Base-by-base conservation (phyloP, 35 echinoderm and acorn worm species). In the Heliocidaris erythrogramma region DNA sequence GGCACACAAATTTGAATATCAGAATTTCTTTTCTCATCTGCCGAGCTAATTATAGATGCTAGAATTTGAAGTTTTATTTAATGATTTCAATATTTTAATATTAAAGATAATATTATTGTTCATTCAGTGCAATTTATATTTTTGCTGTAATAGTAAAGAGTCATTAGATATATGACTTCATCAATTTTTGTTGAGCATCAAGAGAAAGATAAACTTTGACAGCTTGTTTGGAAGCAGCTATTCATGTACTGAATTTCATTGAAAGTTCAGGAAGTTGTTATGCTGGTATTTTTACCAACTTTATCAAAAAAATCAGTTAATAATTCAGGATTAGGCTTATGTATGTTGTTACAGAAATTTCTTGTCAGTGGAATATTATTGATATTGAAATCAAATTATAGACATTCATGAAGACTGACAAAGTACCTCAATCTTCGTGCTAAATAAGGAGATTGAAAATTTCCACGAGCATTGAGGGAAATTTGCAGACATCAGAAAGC, bases 381-480 rank as follows among this genome's bases (percentile, higher is more conserved):
- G 27, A 24, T 78, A 78, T 27, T 78, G 65, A 78, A 24, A 78
- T 78, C 14, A 29, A 24, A n/a, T 78, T 27, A 27, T 78, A 78
- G 65, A 78, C 65, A 78, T 78, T 78, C 65, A 78, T 18, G 65
- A n/a, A 78, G 18, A 78, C 65, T 21, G 65, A 78, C 65, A 78
- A 78, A 78, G 65, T 78, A 27, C 21, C 65, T 21, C 7, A 27
- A n/a, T 78, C 65, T 78, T 78, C 65, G 30, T 89, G 87, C 16
- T 89, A 17, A 48, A 89, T 18, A 32, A 89, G 87, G 87, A 89
- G 87, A 89, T 89, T 89, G 87, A 89, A 89, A 47, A 89, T 89
- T 89, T 89, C 87, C 87, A 89, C 21, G 31, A 89, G 87, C 32
- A 89, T 89, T 89, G 87, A 89, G 31, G 30, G 2, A 42, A 89